Conservation (phyloP, 2,113 vertebrate species). For the Herpetotheres cachinnans region DNA sequence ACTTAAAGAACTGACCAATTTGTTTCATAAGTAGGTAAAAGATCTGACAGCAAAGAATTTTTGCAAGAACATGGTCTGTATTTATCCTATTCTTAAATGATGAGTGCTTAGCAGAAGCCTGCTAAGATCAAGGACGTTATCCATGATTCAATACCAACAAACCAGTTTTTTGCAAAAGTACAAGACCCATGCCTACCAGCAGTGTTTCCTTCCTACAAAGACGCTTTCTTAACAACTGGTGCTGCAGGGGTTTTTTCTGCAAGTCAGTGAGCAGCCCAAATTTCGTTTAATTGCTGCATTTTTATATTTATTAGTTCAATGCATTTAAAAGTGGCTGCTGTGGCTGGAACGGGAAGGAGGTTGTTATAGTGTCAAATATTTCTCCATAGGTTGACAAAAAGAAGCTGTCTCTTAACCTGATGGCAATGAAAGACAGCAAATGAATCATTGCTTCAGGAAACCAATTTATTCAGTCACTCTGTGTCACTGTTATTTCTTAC, state of each 20-base stretch:
- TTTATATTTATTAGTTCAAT: conserved; percentile 43
- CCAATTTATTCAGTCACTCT: conserved; percentile 87
- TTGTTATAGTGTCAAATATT: conserved; percentile 58
- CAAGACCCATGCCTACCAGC: not conserved
- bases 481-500: conserved; percentile 87
- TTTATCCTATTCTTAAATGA: not conserved
- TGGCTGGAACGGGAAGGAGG: conserved; percentile 21
- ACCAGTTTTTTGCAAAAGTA: not conserved
- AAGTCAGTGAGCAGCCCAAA: not conserved
- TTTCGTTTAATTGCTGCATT: conserved; percentile 35
- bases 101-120: not conserved
- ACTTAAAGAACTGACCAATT: not conserved
- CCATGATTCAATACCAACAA: not conserved
- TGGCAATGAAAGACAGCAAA: conserved; percentile 81
- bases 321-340: conserved; percentile 3
- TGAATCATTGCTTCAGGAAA: conserved; percentile 85
- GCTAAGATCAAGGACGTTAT: not conserved
- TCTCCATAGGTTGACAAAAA: conserved; percentile 70
- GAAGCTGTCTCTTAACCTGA: conserved; percentile 74
- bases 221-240: not conserved
- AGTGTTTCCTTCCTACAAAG: not conserved
- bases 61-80: not conserved
- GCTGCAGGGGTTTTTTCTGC: not conserved
- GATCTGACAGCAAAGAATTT: not conserved
- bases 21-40: not conserved